Evolutionary conservation across 2,888 invertebrate genomes (phyloP), one percentile per base, ranked within the genome.

Genomic region (Uropetala carovei): DNA sequence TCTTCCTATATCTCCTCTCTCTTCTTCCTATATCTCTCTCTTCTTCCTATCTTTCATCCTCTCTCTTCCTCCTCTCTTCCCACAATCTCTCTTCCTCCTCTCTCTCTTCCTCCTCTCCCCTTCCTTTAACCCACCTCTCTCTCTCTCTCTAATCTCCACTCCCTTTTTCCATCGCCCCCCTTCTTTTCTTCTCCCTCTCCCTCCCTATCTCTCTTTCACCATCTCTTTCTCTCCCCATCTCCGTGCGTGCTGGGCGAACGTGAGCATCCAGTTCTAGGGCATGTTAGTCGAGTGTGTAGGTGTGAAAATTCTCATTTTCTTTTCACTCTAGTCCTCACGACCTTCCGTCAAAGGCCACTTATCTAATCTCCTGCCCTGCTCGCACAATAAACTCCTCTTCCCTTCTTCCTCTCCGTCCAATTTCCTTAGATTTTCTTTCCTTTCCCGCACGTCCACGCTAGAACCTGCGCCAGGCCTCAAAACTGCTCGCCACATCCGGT

Each of bases 401-500:
- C 11, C 84, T n/a, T 84, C 43, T 57, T 30, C 22, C 43, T 27
- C 56, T 68, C 68, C 27, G 22, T 75, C 75, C 75, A 75, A 75
- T 75, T 75, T 75, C 75, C 75, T 13, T 27, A 3, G 43, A 1
- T 5, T 43, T 43, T 5, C 43, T 43, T 3, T 43, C 43, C 75
- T 27, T 22, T 22, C 75, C 18, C 5, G 18, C 68, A 68, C 68
- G 68, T 68, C 68, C 68, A 18, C 68, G 18, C 64, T 64, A 16
- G 7, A 64, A 64, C 64, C 64, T 64, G 16, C 68, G 68, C 68
- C 68, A 22, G 68, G n/a, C 68, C 75, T 75, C 75, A 75, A 75
- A 75, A 27, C 75, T 75, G 22, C 75, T 43, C 75, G 27, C 75
- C 75, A 75, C 75, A 27, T 75, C 75, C 75, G 75, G 75, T 22